phyloP scores from a whole-genome alignment of 2,888 invertebrate genomes.

The Lagria hirta region DNA sequence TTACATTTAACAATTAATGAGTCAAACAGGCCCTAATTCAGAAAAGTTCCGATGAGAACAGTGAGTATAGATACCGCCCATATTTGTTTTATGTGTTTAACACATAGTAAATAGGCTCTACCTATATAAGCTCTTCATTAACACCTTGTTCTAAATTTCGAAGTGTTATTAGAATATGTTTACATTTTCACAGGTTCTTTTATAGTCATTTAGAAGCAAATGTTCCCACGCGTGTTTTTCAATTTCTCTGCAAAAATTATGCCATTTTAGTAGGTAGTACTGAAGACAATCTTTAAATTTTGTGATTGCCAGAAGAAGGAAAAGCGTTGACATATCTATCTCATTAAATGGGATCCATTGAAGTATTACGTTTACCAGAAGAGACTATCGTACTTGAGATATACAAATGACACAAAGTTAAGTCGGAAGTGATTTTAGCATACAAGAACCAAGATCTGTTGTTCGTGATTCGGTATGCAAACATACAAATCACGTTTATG shows the following conservation, averaged over 20 bases:
- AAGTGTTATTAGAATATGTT: constrained; percentile 37
- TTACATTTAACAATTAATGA: too few species aligned
- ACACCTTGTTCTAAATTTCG: constrained; percentile 44
- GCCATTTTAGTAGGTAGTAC: too few species aligned
- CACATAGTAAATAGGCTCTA: constrained; percentile 36
- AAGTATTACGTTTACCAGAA: too few species aligned
- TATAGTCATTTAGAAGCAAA: constrained; percentile 18
- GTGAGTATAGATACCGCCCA: constrained; percentile 29
- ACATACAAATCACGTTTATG: constrained; percentile 50
- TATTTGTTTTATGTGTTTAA: constrained; percentile 36
- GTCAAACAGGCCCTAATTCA: constrained; percentile 5
- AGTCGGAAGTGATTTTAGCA: constrained; percentile 47
- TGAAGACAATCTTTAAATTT: too few species aligned
- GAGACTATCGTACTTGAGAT: constrained; percentile 10
- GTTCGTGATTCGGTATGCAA: constrained; percentile 46
- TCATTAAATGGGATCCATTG: too few species aligned
- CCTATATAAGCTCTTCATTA: constrained; percentile 40
- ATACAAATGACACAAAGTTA: constrained; percentile 13
- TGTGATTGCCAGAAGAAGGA: too few species aligned
- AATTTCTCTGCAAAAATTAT: too few species aligned
- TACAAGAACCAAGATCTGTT: constrained; percentile 39
- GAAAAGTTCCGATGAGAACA: constrained; percentile 40
- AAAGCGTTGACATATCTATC: too few species aligned
- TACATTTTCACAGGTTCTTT: constrained; percentile 26
- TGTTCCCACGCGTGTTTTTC: constrained; percentile 27